These are phyloP conservation scores for Coenonympha glycerion DNA, from an alignment of 2,888 invertebrate species.

Conservation along the genomic window DNA sequence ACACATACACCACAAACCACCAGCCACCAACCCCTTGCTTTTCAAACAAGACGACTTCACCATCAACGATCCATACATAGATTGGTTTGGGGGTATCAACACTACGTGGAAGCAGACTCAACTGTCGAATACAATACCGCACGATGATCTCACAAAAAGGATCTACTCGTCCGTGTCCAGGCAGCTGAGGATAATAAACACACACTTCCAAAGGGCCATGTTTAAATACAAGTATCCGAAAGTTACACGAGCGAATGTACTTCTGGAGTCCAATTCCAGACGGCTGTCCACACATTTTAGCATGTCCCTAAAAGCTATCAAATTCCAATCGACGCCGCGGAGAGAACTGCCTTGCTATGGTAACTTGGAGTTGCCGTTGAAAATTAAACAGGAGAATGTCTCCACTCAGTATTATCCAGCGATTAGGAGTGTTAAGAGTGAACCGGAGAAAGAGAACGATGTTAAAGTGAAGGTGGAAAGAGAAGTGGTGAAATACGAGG, in stretches of 20 bases:
- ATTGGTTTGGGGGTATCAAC: conserved; percentile 55
- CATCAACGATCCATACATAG: conserved; percentile 38
- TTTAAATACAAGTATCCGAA: conserved; percentile 65
- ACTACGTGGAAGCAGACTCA: conserved; percentile 57
- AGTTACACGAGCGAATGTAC: conserved; percentile 62
- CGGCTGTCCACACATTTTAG: conserved; percentile 54
- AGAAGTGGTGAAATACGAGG: conserved; percentile 41
- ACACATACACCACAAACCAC: conserved; percentile 43
- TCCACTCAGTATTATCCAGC: conserved; percentile 49
- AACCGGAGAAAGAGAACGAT: conserved; percentile 38
- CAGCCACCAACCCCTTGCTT: conserved; percentile 49
- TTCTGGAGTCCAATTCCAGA: conserved; percentile 52
- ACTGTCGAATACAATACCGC: conserved; percentile 43
- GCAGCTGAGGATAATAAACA: conserved; percentile 62
- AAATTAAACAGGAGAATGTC: conserved; percentile 57
- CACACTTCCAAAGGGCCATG: conserved; percentile 59
- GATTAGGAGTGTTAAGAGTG: conserved; percentile 43
- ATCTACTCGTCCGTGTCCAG: conserved; percentile 64
- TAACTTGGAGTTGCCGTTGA: conserved; percentile 63
- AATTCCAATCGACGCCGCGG: conserved; percentile 59
- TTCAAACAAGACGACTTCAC: conserved; percentile 35
- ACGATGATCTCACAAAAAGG: conserved; percentile 55
- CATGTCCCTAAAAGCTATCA: conserved; percentile 54
- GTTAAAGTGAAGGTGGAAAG: conserved; percentile 43
- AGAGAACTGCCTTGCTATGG: conserved; percentile 68